Evolutionary conservation across 2,797 vertebrate species (phyloP).

Genomic region (Phataginus tricuspis): DNA sequence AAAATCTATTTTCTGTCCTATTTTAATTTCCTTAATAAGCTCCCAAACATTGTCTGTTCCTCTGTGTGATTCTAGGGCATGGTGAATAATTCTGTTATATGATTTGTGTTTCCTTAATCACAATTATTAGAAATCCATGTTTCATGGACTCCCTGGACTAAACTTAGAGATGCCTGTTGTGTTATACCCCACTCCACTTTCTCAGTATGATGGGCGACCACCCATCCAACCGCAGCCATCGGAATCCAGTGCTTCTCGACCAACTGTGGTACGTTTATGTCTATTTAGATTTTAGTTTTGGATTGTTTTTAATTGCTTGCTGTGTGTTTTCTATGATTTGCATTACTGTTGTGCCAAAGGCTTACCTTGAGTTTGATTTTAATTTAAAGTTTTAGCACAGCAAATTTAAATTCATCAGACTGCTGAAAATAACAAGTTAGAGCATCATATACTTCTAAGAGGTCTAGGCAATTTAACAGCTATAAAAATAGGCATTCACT

Average conservation of each 20-base stretch:
- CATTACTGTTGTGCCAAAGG: background rate
- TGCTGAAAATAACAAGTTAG: background rate
- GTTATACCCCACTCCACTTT: conserved; percentile 93
- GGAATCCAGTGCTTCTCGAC: conserved; percentile 76
- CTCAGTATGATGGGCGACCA: conserved; percentile 92
- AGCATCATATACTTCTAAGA: background rate
- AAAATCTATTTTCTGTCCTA: background rate
- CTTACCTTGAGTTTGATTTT: conserved; percentile 26
- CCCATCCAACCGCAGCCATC: conserved; percentile 85
- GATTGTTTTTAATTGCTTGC: background rate
- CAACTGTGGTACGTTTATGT: conserved; percentile 74
- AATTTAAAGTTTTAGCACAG: background rate
- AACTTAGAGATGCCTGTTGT: conserved; percentile 92
- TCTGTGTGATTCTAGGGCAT: background rate
- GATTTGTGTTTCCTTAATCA: conserved; percentile 2
- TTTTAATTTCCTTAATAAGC: background rate
- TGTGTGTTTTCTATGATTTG: background rate
- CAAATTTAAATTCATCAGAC: conserved; percentile 42
- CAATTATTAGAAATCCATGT: conserved; percentile 93
- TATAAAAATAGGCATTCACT: background rate
- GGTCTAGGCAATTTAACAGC: background rate
- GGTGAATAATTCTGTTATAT: background rate
- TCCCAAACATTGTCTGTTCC: background rate
- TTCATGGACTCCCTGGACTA: conserved; percentile 94
- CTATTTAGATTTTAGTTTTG: background rate